Evolutionary conservation across 2,888 invertebrate genomes (phyloP), one percentile per base, ranked within the genome.

Genomic region (Ptychoptera contaminata): DNA sequence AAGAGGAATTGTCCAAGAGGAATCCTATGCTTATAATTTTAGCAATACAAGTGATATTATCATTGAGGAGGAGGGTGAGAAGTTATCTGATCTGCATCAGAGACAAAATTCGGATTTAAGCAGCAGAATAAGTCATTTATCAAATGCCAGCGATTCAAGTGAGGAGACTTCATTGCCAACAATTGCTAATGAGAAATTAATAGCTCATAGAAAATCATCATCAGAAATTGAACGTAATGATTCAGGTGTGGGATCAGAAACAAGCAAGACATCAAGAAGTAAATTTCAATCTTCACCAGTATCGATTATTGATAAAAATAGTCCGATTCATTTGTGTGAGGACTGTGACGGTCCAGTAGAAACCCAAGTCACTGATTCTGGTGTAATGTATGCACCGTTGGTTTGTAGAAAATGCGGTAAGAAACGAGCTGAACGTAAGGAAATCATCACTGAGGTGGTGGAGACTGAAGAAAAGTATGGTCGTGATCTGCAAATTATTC

Each of bases 381-480:
- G 82, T 36, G 73, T 80, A 41, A 70, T 77, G 56, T 83, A 77
- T 55, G 82, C 84, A 29, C 83, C 85, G 1, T 67, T 86, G 48
- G 78, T 87, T 31, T 94, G 92, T 63, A 74, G 85, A 50, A 87
- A 90, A 61, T 94, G 94, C 62, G 73, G 79, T 47, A 86, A 90
- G 59, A 84, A 85, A 57, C 73, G 92, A 45, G 77, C 84, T 8
- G 93, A 94, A 61, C 74, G 93, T 45, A 90, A 91, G 58, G 92
- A 94, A 69, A 93, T 92, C 32, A 83, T 94, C 43, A 84, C 84
- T 4, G 94, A 94, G 70, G 90, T 94, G 49, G 86, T 92, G 5
- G 93, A 94, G 67, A 94, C 94, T 2, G 94, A 94, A 67, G 82
- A 91, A 59, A 94, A 92, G 58, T 94, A 94, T 60, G 91, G 92